Evolutionary conservation across 2,888 invertebrate species (phyloP), one percentile per base, ranked within the genome.

Genomic region (Clanis bilineata): DNA sequence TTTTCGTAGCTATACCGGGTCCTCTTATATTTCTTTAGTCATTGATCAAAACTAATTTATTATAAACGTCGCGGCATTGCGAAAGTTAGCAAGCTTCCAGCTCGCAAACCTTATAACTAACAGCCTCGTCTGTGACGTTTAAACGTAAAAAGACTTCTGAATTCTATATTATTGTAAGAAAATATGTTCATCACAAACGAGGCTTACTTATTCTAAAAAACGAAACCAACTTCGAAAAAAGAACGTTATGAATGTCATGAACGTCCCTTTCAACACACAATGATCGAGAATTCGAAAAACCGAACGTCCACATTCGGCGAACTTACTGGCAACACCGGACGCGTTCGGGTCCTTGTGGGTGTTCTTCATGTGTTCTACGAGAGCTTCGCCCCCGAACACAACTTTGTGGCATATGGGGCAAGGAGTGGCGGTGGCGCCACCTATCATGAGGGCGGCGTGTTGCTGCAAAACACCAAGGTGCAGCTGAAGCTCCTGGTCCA

Each of bases 281-380:
- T 66, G 55, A 65, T 59, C 43, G 59, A 66, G 67, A 66, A 65
- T 58, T 63, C 56, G 28, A 56, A 64, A 67, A 72, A 65, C 72
- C 77, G 74, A 76, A 68, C 70, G 58, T 67, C 72, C 58, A 56
- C 55, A 64, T 66, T 78, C 75, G 76, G 72, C 84, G 88, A 87
- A 95, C 96, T 96, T 96, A 97, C 97, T 96, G 93, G 96, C 96
- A 92, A 96, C 96, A 83, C 96, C 96, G 74, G 96, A 95, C 72
- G 96, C 96, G 88, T 96, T 96, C 41, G 97, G 97, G 82, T 98
- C 98, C 94, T 98, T 98, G 92, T 98, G 98, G 59, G 97, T 96
- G 85, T 97, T 96, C 92, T 98, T 98, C 98, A 98, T 98, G 88
- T 98, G 98, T 90, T 98, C 98, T 94, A 98, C 97, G 64, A 98